These are phyloP conservation scores for Acronicta psi DNA, from an alignment of 2,888 invertebrate species.

Conservation along the genomic window DNA sequence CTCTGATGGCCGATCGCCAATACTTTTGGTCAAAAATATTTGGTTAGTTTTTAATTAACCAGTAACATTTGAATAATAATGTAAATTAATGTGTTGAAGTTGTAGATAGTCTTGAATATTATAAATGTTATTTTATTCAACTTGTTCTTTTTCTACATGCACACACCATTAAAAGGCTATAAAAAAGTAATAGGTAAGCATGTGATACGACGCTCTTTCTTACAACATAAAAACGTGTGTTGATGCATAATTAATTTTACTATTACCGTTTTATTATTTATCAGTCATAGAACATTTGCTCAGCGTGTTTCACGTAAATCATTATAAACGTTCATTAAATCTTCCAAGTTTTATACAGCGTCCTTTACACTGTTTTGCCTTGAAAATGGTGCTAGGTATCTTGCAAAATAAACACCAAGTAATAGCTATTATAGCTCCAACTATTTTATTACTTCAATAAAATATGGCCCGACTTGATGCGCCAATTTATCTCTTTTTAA, in stretches of 20 bases:
- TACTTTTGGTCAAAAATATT: slow-evolving; percentile 32
- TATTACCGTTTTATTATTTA: slow-evolving; percentile 45
- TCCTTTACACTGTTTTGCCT: slow-evolving; percentile 34
- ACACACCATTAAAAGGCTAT: slow-evolving; percentile 37
- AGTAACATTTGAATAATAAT: background rate
- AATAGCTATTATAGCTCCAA: slow-evolving; percentile 30
- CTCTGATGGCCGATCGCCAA: slow-evolving; percentile 59
- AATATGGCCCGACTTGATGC: slow-evolving; percentile 41
- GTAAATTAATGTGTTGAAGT: background rate
- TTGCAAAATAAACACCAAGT: slow-evolving; percentile 25
- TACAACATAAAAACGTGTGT: slow-evolving; percentile 38
- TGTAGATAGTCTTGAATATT: background rate
- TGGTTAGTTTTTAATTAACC: slow-evolving; percentile 39
- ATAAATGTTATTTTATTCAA: slow-evolving; percentile 13
- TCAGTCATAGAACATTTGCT: slow-evolving; percentile 24
- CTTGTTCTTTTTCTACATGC: slow-evolving; percentile 30
- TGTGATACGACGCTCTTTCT: slow-evolving; percentile 32
- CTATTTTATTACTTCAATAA: slow-evolving; percentile 52
- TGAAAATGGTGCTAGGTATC: slow-evolving; percentile 42
- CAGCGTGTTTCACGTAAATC: slow-evolving; percentile 40
- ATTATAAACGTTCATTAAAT: slow-evolving; percentile 40
- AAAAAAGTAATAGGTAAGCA: slow-evolving; percentile 48
- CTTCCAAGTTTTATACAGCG: slow-evolving; percentile 37
- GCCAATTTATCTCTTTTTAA: slow-evolving; percentile 49
- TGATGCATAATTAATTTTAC: slow-evolving; percentile 47